These are phyloP conservation scores for Gila robusta DNA, from an alignment of 2,797 vertebrate genomes.

Conservation along the genomic window DNA sequence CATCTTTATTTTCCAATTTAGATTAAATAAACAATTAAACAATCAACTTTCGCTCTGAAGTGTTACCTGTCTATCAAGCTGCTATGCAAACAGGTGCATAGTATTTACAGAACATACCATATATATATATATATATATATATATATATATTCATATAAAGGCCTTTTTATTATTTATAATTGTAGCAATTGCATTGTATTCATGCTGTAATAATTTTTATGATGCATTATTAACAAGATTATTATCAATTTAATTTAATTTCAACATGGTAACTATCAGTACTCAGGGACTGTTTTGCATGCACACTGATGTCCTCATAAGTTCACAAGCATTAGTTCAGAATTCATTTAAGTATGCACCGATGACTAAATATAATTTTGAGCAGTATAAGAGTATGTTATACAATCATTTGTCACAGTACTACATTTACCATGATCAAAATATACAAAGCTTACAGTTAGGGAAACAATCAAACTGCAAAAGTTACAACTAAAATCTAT, in stretches of 20 bases:
- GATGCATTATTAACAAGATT: neutral
- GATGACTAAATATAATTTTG: neutral
- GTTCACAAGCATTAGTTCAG: neutral
- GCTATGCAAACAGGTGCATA: neutral
- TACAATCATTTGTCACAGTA: neutral
- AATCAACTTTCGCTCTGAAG: neutral
- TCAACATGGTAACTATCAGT: neutral
- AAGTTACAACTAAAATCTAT: neutral
- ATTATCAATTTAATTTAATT: neutral
- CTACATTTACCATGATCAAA: neutral
- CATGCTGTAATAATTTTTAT: neutral
- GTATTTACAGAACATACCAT: neutral
- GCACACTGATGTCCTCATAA: neutral
- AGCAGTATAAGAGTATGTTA: neutral
- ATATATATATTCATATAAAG: no score
- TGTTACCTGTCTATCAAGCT: neutral
- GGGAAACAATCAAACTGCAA: neutral
- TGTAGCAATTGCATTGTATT: neutral
- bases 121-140: no score
- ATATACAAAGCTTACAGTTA: neutral
- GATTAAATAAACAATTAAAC: neutral
- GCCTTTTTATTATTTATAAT: neutral
- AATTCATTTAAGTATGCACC: neutral
- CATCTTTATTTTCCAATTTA: neutral
- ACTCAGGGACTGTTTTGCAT: neutral